phyloP scores from a whole-genome alignment of 2,113 vertebrate genomes.

The Ramphastos sulfuratus region DNA sequence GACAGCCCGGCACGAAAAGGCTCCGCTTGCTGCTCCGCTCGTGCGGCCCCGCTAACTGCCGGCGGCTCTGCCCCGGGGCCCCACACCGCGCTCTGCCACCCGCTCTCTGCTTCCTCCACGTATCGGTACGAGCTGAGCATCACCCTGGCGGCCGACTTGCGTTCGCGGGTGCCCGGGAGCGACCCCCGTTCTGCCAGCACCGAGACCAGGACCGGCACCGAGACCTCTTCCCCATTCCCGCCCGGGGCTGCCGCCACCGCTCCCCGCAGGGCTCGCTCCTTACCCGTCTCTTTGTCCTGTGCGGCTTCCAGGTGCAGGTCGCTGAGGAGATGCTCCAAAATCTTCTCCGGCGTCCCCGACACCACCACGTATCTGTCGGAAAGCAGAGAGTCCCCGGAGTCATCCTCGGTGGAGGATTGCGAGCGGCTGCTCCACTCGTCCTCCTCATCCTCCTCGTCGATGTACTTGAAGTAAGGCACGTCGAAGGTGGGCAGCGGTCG shows the following conservation, averaged over 20 bases:
- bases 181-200: background rate
- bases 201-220: background rate
- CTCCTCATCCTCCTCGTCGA: slow-evolving; percentile 90
- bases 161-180: background rate
- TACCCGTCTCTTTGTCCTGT: slow-evolving; percentile 93
- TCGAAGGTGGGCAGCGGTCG: slow-evolving; percentile 91
- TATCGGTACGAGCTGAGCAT: background rate
- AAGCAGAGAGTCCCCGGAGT: slow-evolving; percentile 86
- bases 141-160: background rate
- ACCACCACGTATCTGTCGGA: slow-evolving; percentile 94
- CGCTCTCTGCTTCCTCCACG: background rate
- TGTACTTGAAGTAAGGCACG: slow-evolving; percentile 98
- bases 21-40: background rate
- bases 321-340: slow-evolving; percentile 92
- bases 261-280: slow-evolving; percentile 26
- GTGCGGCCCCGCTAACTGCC: background rate
- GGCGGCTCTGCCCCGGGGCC: background rate
- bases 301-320: slow-evolving; percentile 88
- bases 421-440: slow-evolving; percentile 94
- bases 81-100: background rate
- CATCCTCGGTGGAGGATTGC: slow-evolving; percentile 92
- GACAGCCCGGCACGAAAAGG: background rate
- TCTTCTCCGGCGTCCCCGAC: slow-evolving; percentile 93
- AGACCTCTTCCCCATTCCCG: background rate
- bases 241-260: background rate